Base-by-base conservation (phyloP, 2,113 vertebrate species). In the Protobothrops mucrosquamatus region DNA sequence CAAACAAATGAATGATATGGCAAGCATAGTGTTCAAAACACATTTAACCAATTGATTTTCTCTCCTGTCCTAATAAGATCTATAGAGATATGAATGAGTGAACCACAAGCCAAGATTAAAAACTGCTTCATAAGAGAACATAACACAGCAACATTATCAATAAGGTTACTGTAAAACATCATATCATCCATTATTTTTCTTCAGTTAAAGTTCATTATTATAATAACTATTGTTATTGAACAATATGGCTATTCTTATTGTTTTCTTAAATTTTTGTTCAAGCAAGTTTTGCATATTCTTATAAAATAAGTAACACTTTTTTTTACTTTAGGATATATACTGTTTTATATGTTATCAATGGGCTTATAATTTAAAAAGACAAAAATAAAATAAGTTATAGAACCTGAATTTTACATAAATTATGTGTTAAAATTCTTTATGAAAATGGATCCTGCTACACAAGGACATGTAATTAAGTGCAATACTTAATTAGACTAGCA, bases 1-100 rank as follows among this genome's bases (percentile, higher is more conserved):
- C 98, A 98, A 98, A 98, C 98, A 98, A 98, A 99, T 99, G 99
- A 99, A 98, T 99, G 99, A 99, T 99, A 99, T 99, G 99, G 99
- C 99, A 99, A 98, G 98, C 94, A 96, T 96, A 97, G 98, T 98
- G 98, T 98, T 98, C 98, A 98, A 97, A 98, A 98, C 98, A 98
- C 97, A 98, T 99, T 98, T 98, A 98, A 98, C 96, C 97, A 98
- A 99, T 99, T 99, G 99, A 99, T 99, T 99, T 99, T 98, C 98
- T 98, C 98, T 99, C 98, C 92, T 96, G 97, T 98, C 97, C 97
- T 99, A 99, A 99, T 99, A 99, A 98, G 98, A 98, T 98, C 98
- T 98, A 97, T 98, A 99, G 98, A 99, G 98, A 96, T 99, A 99
- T 99, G 98, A 98, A 98, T 97, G 96, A 93, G 92, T 0, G 91